phyloP scores from a whole-genome alignment of 2,888 invertebrate genomes.

The Dichetophora obliterata region DNA sequence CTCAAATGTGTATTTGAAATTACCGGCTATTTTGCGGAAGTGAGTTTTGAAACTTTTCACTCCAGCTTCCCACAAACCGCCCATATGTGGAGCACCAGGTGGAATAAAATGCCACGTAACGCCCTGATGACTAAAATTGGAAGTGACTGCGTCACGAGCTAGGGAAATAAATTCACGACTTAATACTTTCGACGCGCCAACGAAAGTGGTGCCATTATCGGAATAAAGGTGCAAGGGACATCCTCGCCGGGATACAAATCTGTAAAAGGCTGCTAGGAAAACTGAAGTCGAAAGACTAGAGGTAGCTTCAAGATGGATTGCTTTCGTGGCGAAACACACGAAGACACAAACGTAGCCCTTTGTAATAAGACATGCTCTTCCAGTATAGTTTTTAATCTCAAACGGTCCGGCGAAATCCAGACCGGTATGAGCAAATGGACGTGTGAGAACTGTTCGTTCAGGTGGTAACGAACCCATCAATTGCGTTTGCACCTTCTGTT shows the following conservation, averaged over 20 bases:
- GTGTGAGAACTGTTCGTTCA: neutral
- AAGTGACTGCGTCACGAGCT: neutral
- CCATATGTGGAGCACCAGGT: no score
- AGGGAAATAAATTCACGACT: neutral
- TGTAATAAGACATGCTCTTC: no score
- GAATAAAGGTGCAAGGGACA: conserved; percentile 38
- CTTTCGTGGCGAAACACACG: no score
- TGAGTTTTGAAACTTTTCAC: no score
- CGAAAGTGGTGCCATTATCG: conserved; percentile 28
- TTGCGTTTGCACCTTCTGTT: neutral
- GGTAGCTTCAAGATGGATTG: neutral
- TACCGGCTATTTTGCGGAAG: no score
- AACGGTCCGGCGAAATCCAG: neutral
- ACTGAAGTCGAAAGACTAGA: conserved; percentile 18
- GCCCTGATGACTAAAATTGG: no score
- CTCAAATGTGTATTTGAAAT: no score
- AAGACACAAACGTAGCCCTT: neutral
- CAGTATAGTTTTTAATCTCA: neutral
- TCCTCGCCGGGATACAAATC: conserved; percentile 38
- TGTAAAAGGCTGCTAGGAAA: neutral
- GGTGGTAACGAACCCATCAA: neutral
- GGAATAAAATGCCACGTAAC: no score
- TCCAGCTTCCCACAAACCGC: no score
- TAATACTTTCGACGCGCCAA: neutral
- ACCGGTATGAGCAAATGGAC: conserved; percentile 1